phyloP scores from a whole-genome alignment of 2,113 vertebrate genomes.

The Reinhardtius hippoglossoides region DNA sequence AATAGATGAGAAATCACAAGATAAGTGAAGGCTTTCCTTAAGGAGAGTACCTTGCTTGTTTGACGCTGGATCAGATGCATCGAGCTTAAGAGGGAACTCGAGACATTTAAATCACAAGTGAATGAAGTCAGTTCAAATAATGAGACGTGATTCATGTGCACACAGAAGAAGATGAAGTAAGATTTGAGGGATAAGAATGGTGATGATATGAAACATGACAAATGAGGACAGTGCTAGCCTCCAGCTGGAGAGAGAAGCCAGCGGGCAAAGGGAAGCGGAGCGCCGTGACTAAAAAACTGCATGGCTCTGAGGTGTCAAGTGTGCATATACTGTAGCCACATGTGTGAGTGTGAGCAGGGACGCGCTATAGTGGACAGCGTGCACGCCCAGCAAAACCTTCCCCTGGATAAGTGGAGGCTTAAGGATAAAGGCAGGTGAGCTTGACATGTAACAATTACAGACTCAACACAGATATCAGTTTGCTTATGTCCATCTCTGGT shows the following conservation, averaged over 20 bases:
- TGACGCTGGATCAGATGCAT: neutral
- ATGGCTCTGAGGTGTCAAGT: constrained; percentile 12
- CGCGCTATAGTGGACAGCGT: neutral
- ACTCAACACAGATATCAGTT: constrained; percentile 47
- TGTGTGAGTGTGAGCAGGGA: constrained; percentile 3
- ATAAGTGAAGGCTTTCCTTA: neutral
- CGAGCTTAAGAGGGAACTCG: neutral
- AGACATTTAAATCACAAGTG: neutral
- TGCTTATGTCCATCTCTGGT: constrained; percentile 43
- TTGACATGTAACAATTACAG: constrained; percentile 56
- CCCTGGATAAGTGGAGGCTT: constrained; percentile 30
- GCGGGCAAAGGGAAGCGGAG: neutral
- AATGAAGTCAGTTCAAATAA: neutral
- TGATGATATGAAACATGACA: constrained; percentile 19
- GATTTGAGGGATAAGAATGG: neutral
- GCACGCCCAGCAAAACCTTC: constrained; percentile 23
- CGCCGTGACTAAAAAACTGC: neutral
- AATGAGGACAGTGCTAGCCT: constrained; percentile 1
- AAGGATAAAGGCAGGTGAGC: constrained; percentile 26
- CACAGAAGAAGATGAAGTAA: neutral
- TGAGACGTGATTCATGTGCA: neutral
- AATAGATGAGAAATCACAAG: constrained; percentile 26
- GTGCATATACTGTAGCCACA: neutral
- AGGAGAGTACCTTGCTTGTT: constrained; percentile 2
- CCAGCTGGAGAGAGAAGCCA: constrained; percentile 3